Percentiles rank a stretch among this genome's conserved stretches.
These are phyloP conservation scores for Sminthurides aquaticus DNA, from an alignment of 2,888 invertebrate species.

Conservation along the genomic window DNA sequence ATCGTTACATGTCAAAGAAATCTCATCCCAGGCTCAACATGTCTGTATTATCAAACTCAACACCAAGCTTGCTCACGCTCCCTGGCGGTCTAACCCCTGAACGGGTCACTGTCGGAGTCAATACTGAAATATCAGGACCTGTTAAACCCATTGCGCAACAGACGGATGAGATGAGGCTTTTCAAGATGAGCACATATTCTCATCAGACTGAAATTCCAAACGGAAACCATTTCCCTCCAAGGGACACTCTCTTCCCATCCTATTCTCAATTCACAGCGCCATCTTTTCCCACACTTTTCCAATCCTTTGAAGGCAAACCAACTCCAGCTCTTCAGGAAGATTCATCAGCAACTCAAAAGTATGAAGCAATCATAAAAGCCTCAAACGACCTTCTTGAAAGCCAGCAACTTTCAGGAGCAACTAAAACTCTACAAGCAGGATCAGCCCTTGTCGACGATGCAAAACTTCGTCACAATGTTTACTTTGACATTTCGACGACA, in stretches of 20 bases:
- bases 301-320: background rate
- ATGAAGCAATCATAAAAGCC: background rate
- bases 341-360: background rate
- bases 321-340: no score
- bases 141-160: background rate
- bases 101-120: conserved; percentile 11
- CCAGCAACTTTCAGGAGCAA: background rate
- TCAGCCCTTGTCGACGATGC: background rate
- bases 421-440: background rate
- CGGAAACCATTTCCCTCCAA: no score
- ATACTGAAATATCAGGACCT: conserved; percentile 16
- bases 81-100: background rate
- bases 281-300: background rate
- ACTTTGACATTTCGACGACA: conserved; percentile 19
- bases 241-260: no score
- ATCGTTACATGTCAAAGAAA: conserved; percentile 9
- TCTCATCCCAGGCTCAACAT: background rate
- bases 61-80: background rate
- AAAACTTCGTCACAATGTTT: conserved; percentile 11
- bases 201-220: no score
- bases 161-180: background rate
- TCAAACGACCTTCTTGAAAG: background rate
- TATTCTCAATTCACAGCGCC: background rate
- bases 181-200: no score
- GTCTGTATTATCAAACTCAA: background rate